Base-by-base conservation (phyloP, 2,113 vertebrate genomes). In the Oceanites oceanicus region DNA sequence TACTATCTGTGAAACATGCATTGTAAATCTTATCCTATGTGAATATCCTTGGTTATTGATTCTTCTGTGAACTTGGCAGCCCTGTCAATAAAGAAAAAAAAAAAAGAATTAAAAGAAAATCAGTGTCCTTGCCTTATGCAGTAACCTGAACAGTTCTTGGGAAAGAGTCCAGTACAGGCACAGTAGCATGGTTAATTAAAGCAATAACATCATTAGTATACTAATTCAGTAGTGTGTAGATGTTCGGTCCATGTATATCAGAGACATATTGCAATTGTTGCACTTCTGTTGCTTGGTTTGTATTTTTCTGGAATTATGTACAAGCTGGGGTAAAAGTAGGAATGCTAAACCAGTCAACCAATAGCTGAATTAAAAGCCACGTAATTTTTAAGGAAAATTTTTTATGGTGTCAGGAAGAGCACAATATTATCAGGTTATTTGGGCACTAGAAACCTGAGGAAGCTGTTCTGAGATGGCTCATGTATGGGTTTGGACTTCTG, bases 61-160 rank as follows among this genome's bases (percentile, higher is more conserved):
- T 96, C 88, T 95, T 90, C 89, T 95, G 94, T 86, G 94, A 96
- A 95, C 92, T 77, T 94, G 97, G 59, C 61, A 97, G 75, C 52
- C 76, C 62, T 88, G 91, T 95, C 96, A 95, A 96, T 96, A 94
- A 94, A 81, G n/a, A 8, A 49, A 25, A 25, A 66, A 72, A 15
- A 74, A 90, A 49, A 88, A 61, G 40, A 15, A 82, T 79, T 82
- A 86, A 89, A 93, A 90, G 84, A 82, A 92, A 95, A 96, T 94
- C 71, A 47, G 70, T 96, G 77, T 95, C 93, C 79, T 92, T 91
- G 67, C 49, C 45, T 96, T 95, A 86, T 70, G 76, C 76, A 91
- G 79, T 72, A 73, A 91, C 72, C 82, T 34, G 52, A 92, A 94
- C 72, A 91, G 83, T 87, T 95, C 93, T 88, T 94, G 89, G 91